phyloP scores from a whole-genome alignment of 2,113 vertebrate genomes.

The Poeciliopsis turrubarensis region DNA sequence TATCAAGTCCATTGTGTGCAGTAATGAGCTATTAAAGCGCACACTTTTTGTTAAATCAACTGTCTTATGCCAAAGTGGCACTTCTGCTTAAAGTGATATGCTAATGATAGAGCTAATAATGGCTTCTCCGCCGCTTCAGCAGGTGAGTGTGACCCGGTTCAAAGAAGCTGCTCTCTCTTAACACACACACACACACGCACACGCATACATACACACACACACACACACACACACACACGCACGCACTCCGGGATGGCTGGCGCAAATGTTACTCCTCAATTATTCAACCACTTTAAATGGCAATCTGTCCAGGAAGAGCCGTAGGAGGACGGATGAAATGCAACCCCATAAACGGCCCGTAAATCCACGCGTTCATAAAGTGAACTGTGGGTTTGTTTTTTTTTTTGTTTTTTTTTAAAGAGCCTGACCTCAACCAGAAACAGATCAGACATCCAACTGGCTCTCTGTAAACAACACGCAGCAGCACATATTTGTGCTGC shows the following conservation, averaged over 20 bases:
- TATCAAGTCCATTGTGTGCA: background rate
- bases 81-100: background rate
- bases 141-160: constrained; percentile 48
- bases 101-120: constrained; percentile 25
- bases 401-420: background rate
- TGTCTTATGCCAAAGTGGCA: background rate
- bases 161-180: constrained; percentile 32
- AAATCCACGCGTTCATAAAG: background rate
- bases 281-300: constrained; percentile 82
- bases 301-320: constrained; percentile 60
- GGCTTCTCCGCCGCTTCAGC: constrained; percentile 39
- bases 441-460: constrained; percentile 22
- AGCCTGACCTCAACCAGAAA: constrained; percentile 3
- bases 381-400: background rate
- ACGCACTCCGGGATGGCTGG: constrained; percentile 60
- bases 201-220: constrained; percentile 51
- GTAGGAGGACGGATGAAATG: constrained; percentile 26
- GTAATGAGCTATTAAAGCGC: background rate
- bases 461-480: constrained; percentile 27
- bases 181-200: constrained; percentile 34
- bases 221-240: constrained; percentile 47
- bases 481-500: constrained; percentile 57
- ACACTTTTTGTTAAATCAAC: background rate
- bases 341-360: background rate
- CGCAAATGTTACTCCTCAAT: constrained; percentile 82